Base-by-base conservation (phyloP, 2,113 vertebrate genomes). In the Anser brachyrhynchus region DNA sequence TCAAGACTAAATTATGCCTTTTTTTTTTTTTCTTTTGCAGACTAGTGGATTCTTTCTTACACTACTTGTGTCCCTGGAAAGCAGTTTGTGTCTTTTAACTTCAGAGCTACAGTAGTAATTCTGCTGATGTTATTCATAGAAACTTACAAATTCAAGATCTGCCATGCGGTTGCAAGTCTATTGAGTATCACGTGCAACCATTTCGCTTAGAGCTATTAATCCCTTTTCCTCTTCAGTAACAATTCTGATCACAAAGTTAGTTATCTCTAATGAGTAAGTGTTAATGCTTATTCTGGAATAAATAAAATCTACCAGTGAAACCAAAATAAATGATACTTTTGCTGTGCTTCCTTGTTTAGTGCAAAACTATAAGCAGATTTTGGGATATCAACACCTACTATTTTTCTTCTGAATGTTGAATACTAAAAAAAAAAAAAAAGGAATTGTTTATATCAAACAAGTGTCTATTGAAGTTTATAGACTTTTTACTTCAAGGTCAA, bases 401-500 rank as follows among this genome's bases (percentile, higher is more conserved):
- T 59, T 84, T 87, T 84, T 21, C 19, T 64, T 74, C 10, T 26
- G 5, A 44, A 59, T 87, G 54, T 10, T 28, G 84, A 78, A 35
- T 19, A 55, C 16, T 10, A 13, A 11, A 28, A 39, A 39, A 39
- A 39, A 39, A 44, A 57, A 66, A 72, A 33, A 37, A 39, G 25
- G 49, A 66, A 37, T 35, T 71, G 9, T 4, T 88, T 54, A 13
- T 44, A 39, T 52, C 3, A 9, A 74, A 33, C 7, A 49, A 54
- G 15, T 15, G 2, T 8, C 59, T 74, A 29, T 10, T 10, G 33
- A 84, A 5, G 6, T 51, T 66, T 57, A 58, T 5, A 80, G 31
- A 10, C 4, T 62, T 76, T 81, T 62, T 65, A 72, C 57, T 91
- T 89, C 73, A 75, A 92, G 64, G 35, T 37, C 81, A 95, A 22